These are phyloP conservation scores for Thripadectes ignobilis DNA, from an alignment of 2,797 vertebrate genomes.

Conservation along the genomic window DNA sequence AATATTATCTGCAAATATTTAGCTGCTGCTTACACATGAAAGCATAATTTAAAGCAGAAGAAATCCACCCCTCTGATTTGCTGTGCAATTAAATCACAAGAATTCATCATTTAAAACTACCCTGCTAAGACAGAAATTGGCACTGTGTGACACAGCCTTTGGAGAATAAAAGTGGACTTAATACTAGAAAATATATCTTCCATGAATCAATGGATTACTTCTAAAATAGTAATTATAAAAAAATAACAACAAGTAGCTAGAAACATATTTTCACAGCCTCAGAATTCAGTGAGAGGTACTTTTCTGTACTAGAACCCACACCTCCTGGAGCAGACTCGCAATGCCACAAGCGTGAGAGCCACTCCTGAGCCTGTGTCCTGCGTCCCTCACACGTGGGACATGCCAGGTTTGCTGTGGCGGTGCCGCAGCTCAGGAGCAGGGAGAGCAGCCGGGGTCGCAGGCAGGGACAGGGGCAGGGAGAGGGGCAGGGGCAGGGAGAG, in stretches of 20 bases:
- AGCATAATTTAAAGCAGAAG: background rate
- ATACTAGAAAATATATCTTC: background rate
- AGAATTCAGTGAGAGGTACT: background rate
- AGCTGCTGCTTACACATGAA: background rate
- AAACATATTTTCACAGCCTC: background rate
- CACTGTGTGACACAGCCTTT: background rate
- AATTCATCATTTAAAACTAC: background rate
- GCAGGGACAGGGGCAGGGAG: no score
- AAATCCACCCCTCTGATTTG: background rate
- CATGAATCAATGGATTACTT: background rate
- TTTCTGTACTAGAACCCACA: accelerated
- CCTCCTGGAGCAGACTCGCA: no score
- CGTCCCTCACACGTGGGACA: no score
- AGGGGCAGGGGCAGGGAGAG: no score
- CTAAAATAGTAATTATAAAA: background rate
- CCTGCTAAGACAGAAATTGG: background rate
- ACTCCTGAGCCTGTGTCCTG: background rate
- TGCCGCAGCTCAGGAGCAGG: no score
- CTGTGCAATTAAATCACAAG: background rate
- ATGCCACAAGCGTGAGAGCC: accelerated
- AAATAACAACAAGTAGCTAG: background rate
- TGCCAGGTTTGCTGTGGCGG: no score
- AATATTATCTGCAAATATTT: background rate
- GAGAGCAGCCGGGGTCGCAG: no score
- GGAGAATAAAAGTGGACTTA: accelerated